Conservation (phyloP, 2,888 invertebrate species). For the Drosophila mimetica region DNA sequence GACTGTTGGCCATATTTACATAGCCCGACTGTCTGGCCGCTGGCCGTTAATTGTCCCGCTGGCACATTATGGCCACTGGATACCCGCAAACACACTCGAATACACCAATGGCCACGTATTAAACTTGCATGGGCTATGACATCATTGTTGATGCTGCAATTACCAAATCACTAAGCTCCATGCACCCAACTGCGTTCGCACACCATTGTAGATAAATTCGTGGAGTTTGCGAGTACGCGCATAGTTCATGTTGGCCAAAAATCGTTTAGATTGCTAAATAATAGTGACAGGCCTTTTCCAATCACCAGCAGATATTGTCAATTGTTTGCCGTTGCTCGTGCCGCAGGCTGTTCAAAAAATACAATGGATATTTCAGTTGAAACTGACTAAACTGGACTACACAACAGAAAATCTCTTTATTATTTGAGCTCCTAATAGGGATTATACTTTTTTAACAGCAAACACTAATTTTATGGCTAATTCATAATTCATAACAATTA, state of each 20-base stretch:
- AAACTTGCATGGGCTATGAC: slow-evolving; percentile 45
- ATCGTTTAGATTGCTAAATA: slow-evolving; percentile 75
- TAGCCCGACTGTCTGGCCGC: slow-evolving; percentile 29
- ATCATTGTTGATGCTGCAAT: slow-evolving; percentile 54
- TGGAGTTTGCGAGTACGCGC: slow-evolving; percentile 12
- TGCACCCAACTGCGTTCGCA: slow-evolving; percentile 16
- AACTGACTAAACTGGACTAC: not conserved
- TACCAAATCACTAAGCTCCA: slow-evolving; percentile 36
- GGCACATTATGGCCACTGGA: slow-evolving; percentile 44
- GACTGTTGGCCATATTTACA: slow-evolving; percentile 62
- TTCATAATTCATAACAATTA: not conserved
- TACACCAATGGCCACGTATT: slow-evolving; percentile 16
- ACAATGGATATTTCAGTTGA: not conserved
- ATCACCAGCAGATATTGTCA: slow-evolving; percentile 45
- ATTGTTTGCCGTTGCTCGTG: slow-evolving; percentile 33
- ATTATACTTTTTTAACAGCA: not conserved
- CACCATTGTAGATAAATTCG: slow-evolving; percentile 12
- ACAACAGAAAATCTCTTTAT: not conserved
- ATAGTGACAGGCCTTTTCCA: slow-evolving; percentile 52
- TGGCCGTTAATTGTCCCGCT: slow-evolving; percentile 50
- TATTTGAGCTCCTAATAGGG: too few species aligned
- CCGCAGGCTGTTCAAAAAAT: slow-evolving; percentile 16
- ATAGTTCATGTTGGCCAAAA: slow-evolving; percentile 42
- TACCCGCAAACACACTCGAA: slow-evolving; percentile 24
- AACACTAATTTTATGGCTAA: not conserved